Evolutionary conservation across 2,888 invertebrate species (phyloP), one percentile per base, ranked within the genome.

Genomic region (Dryadula phaetusa): DNA sequence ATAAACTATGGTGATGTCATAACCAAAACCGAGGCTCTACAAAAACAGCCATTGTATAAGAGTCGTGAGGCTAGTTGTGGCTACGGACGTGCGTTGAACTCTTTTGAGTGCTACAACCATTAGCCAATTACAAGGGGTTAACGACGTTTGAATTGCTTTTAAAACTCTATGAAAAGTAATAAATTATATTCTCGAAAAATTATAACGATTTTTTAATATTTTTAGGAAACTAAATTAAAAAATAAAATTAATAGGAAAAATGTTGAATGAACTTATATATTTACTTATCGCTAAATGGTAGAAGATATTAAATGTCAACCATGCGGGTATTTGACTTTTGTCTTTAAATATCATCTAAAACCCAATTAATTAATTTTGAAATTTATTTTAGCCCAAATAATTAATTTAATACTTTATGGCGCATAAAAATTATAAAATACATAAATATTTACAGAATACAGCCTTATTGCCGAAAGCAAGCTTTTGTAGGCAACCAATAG

Each of bases 11-110:
- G 77, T 92, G 92, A 92, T 91, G 92, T 92, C 92, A 92, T 91
- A 87, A 82, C 88, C 85, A 85, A 90, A 90, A 88, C 77, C 78
- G 81, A 86, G 83, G 81, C 81, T 85, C 83, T 84, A 90, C 87
- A 92, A 92, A 92, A 92, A 92, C 86, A 70, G 80, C 87, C 80
- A 90, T 92, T 92, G 92, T 92, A 85, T 86, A 83, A 85, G 84
- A 87, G 82, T 89, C 88, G 90, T 90, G 90, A 85, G 86, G 87
- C 86, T 84, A 82, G 86, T 85, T 85, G 80, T 83, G 82, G 77
- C 76, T 76, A 79, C 80, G 82, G 79, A 87, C 88, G 92, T 86
- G 84, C 92, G 87, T 91, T 92, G 92, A 92, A 91, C 92, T 88
- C 90, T 86, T 86, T 86, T 80, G 84, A 85, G 82, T 81, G 85